Percentiles rank a stretch among this genome's conserved stretches.
phyloP scores from a whole-genome alignment of 2,888 invertebrate genomes.

The Trypoxylon attenuatum region DNA sequence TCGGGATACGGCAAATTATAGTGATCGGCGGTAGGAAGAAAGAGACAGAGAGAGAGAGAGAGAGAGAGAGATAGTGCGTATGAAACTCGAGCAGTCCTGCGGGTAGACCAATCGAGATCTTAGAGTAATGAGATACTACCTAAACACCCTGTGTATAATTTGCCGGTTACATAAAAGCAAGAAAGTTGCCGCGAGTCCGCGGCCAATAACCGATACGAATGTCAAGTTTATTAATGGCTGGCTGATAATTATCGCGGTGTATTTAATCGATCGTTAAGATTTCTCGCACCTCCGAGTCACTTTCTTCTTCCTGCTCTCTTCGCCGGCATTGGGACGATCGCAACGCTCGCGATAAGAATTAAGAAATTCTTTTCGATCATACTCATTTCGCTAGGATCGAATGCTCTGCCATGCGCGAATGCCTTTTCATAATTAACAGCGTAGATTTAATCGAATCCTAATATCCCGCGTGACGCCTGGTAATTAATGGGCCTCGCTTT shows the following conservation, averaged over 20 bases:
- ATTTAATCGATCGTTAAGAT: constrained; percentile 29
- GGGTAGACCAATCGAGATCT: too few species aligned
- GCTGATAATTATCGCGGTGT: constrained; percentile 20
- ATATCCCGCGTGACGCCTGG: background rate
- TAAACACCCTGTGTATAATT: background rate
- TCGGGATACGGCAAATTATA: background rate
- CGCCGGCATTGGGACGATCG: constrained; percentile 10
- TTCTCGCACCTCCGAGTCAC: constrained; percentile 13
- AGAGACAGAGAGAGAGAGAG: too few species aligned
- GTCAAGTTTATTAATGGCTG: constrained; percentile 31
- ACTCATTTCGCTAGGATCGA: background rate
- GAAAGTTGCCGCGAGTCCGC: constrained; percentile 27
- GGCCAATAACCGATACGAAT: constrained; percentile 24
- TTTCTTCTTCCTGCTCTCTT: too few species aligned
- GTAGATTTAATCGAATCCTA: background rate
- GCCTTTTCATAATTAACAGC: background rate
- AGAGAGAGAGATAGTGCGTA: too few species aligned
- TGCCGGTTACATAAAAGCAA: constrained; percentile 3
- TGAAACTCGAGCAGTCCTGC: too few species aligned
- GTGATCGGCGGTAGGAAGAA: background rate
- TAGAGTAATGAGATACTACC: background rate
- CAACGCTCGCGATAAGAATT: constrained; percentile 19
- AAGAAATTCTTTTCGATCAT: background rate
- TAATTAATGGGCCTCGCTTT: background rate
- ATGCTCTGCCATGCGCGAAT: background rate